A percentile compares a stretch with the other conserved stretches of the same genome.
These are phyloP conservation scores for Arothron firmamentum DNA, from an alignment of 2,113 vertebrate genomes.

Conservation along the genomic window DNA sequence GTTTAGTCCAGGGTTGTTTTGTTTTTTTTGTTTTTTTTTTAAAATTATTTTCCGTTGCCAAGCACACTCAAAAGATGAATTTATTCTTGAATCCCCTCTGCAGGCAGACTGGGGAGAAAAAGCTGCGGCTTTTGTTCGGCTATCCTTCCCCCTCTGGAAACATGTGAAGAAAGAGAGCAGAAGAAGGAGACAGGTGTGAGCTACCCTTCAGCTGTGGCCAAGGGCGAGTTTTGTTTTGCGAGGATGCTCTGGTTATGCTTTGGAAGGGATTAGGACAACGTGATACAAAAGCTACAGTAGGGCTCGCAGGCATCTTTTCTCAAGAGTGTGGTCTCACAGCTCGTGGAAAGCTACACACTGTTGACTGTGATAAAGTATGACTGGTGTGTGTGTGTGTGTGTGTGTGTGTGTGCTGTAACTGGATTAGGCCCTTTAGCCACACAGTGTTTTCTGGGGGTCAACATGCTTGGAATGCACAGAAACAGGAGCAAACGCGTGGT, in stretches of 20 bases:
- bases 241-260: conserved; percentile 53
- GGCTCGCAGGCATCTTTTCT: conserved; percentile 55
- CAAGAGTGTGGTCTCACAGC: conserved; percentile 57
- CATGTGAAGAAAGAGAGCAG: conserved; percentile 18
- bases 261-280: conserved; percentile 61
- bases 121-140: conserved; percentile 24
- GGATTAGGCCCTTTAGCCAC: conserved; percentile 60
- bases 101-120: conserved; percentile 3
- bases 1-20: too few relatives aligned
- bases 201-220: conserved; percentile 50
- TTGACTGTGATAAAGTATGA: conserved; percentile 54
- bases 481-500: too few relatives aligned
- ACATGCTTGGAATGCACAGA: conserved; percentile 4
- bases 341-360: conserved; percentile 61
- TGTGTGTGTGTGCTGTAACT: conserved; percentile 35
- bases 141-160: conserved; percentile 24
- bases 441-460: conserved; percentile 49
- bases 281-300: conserved; percentile 52
- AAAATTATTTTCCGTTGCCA: background rate
- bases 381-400: conserved; percentile 26
- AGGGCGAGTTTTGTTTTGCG: conserved; percentile 62
- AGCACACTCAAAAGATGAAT: background rate
- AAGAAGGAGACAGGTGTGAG: conserved; percentile 52
- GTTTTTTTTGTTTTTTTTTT: too few relatives aligned
- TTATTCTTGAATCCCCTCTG: background rate